A percentile compares a stretch with the other conserved stretches of the same genome.
Conservation (phyloP, 1,140 invertebrate species). For the Panulirus ornatus region DNA sequence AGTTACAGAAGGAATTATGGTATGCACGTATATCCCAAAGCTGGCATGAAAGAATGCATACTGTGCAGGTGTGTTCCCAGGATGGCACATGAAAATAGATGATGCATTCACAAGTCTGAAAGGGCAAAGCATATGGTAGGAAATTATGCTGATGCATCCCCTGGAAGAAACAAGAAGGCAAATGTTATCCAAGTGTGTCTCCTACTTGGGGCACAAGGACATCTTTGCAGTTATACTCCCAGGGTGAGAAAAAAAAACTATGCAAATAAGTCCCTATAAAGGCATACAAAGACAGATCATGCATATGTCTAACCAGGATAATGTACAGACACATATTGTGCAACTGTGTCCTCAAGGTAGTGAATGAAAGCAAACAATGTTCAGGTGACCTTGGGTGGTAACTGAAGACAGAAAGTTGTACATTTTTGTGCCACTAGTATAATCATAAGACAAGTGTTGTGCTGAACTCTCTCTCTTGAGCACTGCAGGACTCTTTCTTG, state of each 20-base stretch:
- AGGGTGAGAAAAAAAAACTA: background rate
- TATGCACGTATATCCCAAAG: too few relatives aligned
- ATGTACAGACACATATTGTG: background rate
- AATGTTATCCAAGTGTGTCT: too few relatives aligned
- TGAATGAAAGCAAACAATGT: background rate
- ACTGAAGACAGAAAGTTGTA: background rate
- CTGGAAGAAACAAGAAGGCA: too few relatives aligned
- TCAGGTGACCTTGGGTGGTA: background rate
- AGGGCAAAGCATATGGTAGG: too few relatives aligned
- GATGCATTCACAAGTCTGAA: too few relatives aligned
- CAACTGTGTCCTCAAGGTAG: background rate
- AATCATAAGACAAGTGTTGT: background rate
- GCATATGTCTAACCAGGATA: background rate
- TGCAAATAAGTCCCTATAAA: background rate
- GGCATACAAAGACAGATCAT: background rate
- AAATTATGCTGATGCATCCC: too few relatives aligned
- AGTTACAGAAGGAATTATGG: too few relatives aligned
- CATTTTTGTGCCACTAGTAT: background rate
- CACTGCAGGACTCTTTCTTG: background rate
- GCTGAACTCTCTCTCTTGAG: background rate
- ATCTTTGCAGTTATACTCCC: background rate
- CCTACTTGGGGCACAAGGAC: too few relatives aligned
- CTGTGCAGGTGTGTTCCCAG: too few relatives aligned
- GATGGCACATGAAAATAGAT: too few relatives aligned
- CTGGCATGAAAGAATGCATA: too few relatives aligned